These are phyloP conservation scores for Bombylius discolor DNA, from an alignment of 2,888 invertebrate species.

Conservation along the genomic window DNA sequence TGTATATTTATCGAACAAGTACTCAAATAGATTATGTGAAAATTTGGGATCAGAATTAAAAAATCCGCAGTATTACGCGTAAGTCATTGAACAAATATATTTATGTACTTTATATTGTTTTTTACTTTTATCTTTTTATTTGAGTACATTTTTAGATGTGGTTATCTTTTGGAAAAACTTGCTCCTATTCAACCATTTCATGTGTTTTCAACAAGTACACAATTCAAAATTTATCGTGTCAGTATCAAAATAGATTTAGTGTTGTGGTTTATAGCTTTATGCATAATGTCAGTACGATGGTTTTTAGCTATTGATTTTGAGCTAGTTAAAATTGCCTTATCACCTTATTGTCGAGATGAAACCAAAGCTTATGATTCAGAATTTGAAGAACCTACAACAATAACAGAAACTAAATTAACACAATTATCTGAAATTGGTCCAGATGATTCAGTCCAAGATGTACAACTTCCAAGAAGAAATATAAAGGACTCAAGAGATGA, in stretches of 20 bases:
- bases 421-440: too few species aligned
- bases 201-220: background rate
- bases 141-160: slow-evolving; percentile 19
- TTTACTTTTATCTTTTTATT: background rate
- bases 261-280: background rate
- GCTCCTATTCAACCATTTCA: slow-evolving; percentile 17
- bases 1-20: slow-evolving; percentile 23
- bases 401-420: background rate
- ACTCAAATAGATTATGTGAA: slow-evolving; percentile 22
- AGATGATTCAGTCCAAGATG: too few species aligned
- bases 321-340: background rate
- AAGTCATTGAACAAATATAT: background rate
- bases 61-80: slow-evolving; percentile 24
- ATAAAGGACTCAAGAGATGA: slow-evolving; percentile 1
- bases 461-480: too few species aligned
- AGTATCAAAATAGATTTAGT: background rate
- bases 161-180: slow-evolving; percentile 25
- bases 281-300: slow-evolving; percentile 4
- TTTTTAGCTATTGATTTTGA: slow-evolving; percentile 5
- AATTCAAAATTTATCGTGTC: background rate
- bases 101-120: background rate
- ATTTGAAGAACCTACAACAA: background rate
- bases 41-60: slow-evolving; percentile 21
- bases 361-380: background rate
- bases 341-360: background rate